phyloP scores from a whole-genome alignment of 2,113 vertebrate species.

The Sterna hirundo region DNA sequence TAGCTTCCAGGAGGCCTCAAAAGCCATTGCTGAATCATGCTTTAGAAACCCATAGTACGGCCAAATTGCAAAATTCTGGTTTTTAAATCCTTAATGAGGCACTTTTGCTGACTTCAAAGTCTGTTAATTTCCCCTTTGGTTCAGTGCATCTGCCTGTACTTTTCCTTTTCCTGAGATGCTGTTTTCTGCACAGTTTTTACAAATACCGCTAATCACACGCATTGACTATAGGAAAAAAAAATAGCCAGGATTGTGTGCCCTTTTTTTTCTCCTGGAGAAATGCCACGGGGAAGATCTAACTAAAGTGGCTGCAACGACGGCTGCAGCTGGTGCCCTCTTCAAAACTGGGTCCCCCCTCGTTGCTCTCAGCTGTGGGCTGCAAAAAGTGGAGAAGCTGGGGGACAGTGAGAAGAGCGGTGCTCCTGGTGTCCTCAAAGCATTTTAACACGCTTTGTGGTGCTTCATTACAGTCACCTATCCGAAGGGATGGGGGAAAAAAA shows the following conservation, averaged over 20 bases:
- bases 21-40: background rate
- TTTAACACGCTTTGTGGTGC: background rate
- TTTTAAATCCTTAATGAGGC: constrained; percentile 47
- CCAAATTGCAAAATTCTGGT: background rate
- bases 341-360: background rate
- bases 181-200: constrained; percentile 50
- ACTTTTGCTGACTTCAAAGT: constrained; percentile 51
- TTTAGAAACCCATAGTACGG: background rate
- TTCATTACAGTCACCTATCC: background rate
- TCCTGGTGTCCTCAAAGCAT: background rate
- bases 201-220: constrained; percentile 59
- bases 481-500: background rate
- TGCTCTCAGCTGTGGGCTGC: background rate
- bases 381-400: background rate
- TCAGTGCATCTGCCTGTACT: constrained; percentile 45
- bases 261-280: constrained; percentile 25
- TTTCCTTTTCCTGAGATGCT: constrained; percentile 56
- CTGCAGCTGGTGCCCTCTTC: constrained; percentile 27
- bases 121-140: constrained; percentile 48
- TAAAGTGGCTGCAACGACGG: background rate
- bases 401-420: background rate
- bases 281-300: constrained; percentile 31
- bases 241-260: background rate
- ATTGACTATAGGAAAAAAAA: constrained; percentile 44
- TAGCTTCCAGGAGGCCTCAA: constrained; percentile 6